Conservation (phyloP, 2,797 vertebrate species). For the Malacoctenus gilli region DNA sequence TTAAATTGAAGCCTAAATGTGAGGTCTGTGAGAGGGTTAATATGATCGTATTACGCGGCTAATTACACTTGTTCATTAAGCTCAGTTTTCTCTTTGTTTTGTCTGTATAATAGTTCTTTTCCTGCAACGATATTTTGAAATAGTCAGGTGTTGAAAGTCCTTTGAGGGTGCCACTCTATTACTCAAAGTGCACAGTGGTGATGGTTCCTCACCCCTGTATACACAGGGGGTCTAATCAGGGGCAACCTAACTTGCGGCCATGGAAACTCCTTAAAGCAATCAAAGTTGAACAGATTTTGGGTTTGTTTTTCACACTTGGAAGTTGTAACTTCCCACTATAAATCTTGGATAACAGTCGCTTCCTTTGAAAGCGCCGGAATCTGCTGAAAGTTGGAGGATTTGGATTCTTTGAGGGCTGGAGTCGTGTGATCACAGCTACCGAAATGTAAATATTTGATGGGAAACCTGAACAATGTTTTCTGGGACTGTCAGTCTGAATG, state of each 20-base stretch:
- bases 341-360: too few species aligned
- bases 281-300: too few species aligned
- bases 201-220: constrained; percentile 1
- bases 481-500: too few species aligned
- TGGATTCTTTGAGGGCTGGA: too few species aligned
- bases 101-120: constrained; percentile 2
- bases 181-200: background rate
- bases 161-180: background rate
- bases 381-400: too few species aligned
- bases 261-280: too few species aligned
- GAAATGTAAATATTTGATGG: too few species aligned
- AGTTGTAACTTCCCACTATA: too few species aligned
- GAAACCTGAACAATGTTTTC: too few species aligned
- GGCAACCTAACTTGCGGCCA: constrained; percentile 15
- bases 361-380: too few species aligned
- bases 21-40: constrained; percentile 15
- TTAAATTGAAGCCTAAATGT: constrained; percentile 3
- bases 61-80: constrained; percentile 5
- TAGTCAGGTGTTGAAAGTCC: background rate
- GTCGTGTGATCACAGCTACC: too few species aligned
- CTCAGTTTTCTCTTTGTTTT: background rate
- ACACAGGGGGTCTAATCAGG: background rate
- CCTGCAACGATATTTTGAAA: background rate
- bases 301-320: too few species aligned
- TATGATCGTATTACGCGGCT: background rate